Base-by-base conservation (phyloP, 2,797 vertebrate species). In the Myotis planiceps region DNA sequence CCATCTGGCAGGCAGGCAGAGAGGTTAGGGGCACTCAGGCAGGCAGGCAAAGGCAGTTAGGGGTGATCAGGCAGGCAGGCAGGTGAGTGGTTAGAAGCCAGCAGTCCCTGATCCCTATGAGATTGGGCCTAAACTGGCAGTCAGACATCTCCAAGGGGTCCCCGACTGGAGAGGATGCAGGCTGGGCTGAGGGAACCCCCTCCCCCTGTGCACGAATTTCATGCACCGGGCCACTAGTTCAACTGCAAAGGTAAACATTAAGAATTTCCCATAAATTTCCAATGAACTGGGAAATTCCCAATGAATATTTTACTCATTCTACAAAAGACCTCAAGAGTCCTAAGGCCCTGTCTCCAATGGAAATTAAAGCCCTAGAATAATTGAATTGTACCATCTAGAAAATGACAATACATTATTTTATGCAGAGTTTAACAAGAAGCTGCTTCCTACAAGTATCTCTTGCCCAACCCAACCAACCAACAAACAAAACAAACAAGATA, bases 281-380 rank as follows among this genome's bases (percentile, higher is more conserved):
- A 96, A 21, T 49, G 25, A 93, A 55, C 12, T 79, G 37, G 75
- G 37, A 92, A 66, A 83, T 58, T 37, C 27, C 53, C 49, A 93
- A 39, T 65, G 63, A 88, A 29, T 49, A 82, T 71, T 29, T 71
- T 18, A 92, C 10, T 82, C 49, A 93, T 90, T 74, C 78, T 47
- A 87, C 69, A 86, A 18, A 83, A 21, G n/a, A 25, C 66, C 9
- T 78, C 10, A 32, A 29, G 37, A 95, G 32, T 71, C 45, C 49
- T 88, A 47, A 68, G 12, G 18, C 25, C 34, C 19, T 51, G 66
- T 14, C 29, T 81, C 42, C 69, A 94, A 21, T 25, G 45, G 66
- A 81, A 92, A 93, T 68, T 88, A 74, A 86, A 80, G 27, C 74
- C 39, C 6, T 45, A 63, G 23, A 58, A 89, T 69, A 96, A 94